Evolutionary conservation across 2,113 vertebrate species (phyloP).

Genomic region (Redunca redunca): DNA sequence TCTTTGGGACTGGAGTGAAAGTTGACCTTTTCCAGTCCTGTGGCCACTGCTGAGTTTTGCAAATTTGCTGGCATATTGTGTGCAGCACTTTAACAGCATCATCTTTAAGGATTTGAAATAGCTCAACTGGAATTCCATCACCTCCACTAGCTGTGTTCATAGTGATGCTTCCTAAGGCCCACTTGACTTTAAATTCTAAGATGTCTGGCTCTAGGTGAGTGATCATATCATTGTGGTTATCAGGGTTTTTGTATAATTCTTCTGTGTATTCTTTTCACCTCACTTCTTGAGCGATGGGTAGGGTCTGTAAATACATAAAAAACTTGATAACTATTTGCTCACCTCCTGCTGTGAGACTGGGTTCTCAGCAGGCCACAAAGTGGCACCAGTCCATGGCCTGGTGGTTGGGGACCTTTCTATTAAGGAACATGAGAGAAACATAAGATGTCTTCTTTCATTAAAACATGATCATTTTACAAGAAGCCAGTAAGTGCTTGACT

Average conservation of each 20-base stretch:
- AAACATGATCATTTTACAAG: background rate
- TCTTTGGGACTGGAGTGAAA: background rate
- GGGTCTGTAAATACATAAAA: background rate
- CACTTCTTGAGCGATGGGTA: background rate
- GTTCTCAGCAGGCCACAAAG: background rate
- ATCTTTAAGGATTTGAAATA: background rate
- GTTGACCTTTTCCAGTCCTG: background rate
- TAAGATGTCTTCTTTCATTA: background rate
- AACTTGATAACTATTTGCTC: background rate
- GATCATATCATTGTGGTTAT: background rate
- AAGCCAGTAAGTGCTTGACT: background rate
- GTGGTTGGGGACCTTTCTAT: background rate
- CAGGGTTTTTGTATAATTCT: background rate
- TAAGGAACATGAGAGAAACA: background rate
- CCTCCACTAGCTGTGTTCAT: background rate
- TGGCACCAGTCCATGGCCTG: background rate
- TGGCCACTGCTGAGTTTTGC: background rate
- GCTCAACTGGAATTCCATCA: background rate
- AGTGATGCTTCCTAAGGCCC: background rate
- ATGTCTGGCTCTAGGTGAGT: background rate
- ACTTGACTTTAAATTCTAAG: background rate
- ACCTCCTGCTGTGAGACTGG: background rate
- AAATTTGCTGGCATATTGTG: background rate
- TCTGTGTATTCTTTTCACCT: background rate
- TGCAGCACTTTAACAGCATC: background rate